These are phyloP conservation scores for Heliconius himera DNA, from an alignment of 1,140 invertebrate genomes.

Conservation along the genomic window DNA sequence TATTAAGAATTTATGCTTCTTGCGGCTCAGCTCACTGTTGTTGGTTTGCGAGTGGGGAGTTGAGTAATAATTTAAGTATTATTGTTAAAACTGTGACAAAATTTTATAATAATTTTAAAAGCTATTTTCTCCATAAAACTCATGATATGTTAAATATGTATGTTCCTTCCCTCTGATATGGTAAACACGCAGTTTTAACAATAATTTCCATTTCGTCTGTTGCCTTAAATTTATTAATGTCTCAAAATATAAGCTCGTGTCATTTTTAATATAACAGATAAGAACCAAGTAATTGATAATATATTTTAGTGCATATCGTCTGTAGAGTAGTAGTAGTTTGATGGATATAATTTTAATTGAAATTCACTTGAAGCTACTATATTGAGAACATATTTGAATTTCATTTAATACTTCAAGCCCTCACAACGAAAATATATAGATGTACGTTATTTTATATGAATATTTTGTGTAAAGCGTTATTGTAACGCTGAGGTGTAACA, in stretches of 20 bases:
- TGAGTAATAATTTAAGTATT: slow-evolving; percentile 16
- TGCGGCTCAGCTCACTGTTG: background rate
- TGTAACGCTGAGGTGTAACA: slow-evolving; percentile 32
- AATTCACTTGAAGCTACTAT: slow-evolving; percentile 21
- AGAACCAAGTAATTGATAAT: slow-evolving; percentile 46
- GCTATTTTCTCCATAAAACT: background rate
- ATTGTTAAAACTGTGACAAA: slow-evolving; percentile 24
- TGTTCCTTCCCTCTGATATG: background rate
- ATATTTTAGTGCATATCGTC: slow-evolving; percentile 62
- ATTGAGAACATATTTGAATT: slow-evolving; percentile 37
- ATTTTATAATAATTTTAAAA: background rate
- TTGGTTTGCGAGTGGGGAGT: slow-evolving; percentile 4
- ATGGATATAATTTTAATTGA: background rate
- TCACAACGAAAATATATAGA: slow-evolving; percentile 35
- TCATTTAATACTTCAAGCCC: slow-evolving; percentile 33
- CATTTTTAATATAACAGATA: slow-evolving; percentile 49
- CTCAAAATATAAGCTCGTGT: slow-evolving; percentile 53
- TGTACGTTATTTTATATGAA: slow-evolving; percentile 24
- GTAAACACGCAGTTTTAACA: slow-evolving; percentile 38
- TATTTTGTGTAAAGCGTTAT: slow-evolving; percentile 30
- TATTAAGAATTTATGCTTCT: background rate
- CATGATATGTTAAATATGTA: background rate
- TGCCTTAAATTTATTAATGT: slow-evolving; percentile 67
- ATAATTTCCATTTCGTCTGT: slow-evolving; percentile 51
- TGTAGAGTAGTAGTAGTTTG: slow-evolving; percentile 39